phyloP scores from a whole-genome alignment of 2,888 invertebrate genomes.

The Acleris holmiana region DNA sequence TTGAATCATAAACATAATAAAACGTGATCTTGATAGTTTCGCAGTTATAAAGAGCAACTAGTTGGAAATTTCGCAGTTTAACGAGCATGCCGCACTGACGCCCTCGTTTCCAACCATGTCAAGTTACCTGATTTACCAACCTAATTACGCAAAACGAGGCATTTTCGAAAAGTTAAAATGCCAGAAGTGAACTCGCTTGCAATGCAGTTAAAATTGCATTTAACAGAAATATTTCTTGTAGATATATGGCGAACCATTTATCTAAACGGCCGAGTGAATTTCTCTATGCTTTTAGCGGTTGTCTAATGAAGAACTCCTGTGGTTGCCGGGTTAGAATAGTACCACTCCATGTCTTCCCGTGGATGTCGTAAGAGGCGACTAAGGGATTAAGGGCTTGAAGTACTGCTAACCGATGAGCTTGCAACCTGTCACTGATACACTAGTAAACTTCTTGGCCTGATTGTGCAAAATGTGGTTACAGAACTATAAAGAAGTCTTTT shows the following conservation, averaged over 20 bases:
- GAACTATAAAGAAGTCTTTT: no score
- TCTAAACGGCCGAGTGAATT: conserved; percentile 11
- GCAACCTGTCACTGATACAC: no score
- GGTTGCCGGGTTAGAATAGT: no score
- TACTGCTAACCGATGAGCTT: no score
- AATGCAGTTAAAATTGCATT: conserved; percentile 10
- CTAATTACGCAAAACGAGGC: conserved; percentile 31
- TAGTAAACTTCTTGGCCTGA: no score
- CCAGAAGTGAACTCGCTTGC: background rate
- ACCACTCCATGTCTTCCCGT: no score
- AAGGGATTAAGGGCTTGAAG: no score
- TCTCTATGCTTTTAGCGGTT: conserved; percentile 14
- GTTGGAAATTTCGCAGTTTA: conserved; percentile 21
- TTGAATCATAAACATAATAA: conserved; percentile 1
- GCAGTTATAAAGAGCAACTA: conserved; percentile 19
- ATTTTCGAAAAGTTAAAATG: conserved; percentile 19
- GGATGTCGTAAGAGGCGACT: no score
- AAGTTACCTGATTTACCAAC: conserved; percentile 30
- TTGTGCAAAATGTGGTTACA: no score
- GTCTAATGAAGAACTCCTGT: conserved; percentile 8
- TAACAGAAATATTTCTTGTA: conserved; percentile 16
- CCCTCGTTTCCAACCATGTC: conserved; percentile 31
- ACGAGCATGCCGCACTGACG: conserved; percentile 28
- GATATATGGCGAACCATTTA: conserved; percentile 1
- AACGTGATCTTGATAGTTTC: conserved; percentile 1